A percentile compares a stretch with the other conserved stretches of the same genome.
phyloP scores from a whole-genome alignment of 37 sponge, comb jelly and placozoan species.

The Amphimedon queenslandica region DNA sequence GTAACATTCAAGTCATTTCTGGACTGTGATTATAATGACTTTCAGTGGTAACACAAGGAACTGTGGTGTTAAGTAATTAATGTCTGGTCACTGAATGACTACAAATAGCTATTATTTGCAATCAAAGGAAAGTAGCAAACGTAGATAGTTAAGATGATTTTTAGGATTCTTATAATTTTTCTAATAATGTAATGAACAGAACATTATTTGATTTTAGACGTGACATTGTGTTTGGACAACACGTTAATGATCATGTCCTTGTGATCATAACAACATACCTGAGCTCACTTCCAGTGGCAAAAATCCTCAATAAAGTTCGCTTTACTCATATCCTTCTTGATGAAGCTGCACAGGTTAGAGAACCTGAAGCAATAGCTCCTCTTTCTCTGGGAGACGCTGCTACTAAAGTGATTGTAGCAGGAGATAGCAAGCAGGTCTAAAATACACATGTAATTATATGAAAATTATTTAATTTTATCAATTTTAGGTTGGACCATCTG shows the following conservation, averaged over 20 bases:
- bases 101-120: slow-evolving; percentile 39
- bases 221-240: neutral
- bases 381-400: neutral
- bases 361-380: neutral
- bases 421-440: neutral
- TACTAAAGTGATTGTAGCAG: neutral
- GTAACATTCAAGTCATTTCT: too few relatives aligned
- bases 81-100: too few relatives aligned
- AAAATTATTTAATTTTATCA: neutral
- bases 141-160: neutral
- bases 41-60: too few relatives aligned
- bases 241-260: neutral
- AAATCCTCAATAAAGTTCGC: neutral
- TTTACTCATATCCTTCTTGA: neutral
- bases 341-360: slow-evolving; percentile 1
- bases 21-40: too few relatives aligned
- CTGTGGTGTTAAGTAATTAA: too few relatives aligned
- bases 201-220: neutral
- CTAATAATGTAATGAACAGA: neutral
- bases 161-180: neutral
- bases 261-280: neutral
- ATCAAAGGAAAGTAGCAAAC: neutral
- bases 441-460: too few relatives aligned
- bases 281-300: neutral
- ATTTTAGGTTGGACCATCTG: slow-evolving; percentile 25